Evolutionary conservation across 2,888 invertebrate genomes (phyloP), one percentile per base, ranked within the genome.

Genomic region (Agriopis leucophaearia): DNA sequence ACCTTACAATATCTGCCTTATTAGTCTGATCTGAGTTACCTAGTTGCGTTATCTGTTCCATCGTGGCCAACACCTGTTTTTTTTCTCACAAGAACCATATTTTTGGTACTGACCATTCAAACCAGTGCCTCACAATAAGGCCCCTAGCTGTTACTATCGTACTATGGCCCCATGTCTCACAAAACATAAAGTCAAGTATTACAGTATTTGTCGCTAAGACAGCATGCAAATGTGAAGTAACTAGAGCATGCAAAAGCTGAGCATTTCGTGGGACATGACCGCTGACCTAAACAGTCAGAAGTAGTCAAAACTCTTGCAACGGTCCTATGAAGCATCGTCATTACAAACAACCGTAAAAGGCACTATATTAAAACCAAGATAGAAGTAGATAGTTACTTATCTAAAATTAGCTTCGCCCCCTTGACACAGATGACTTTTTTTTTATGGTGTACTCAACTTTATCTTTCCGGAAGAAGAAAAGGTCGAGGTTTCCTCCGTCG

Each of bases 161-260:
- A 0, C 44, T 18, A 27, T 13, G n/a, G 45, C 8, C n/a, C 35
- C 45, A 57, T n/a, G 56, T 58, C 48, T 16, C 40, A 38, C 59
- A 50, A 18, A 42, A 40, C 12, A 8, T 12, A 44, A 16, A 47
- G 47, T n/a, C 55, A n/a, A 55, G 57, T 45, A 15, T 48, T 16
- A 38, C 58, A 47, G 38, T 48, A 10, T 58, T 38, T 58, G 59
- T 72, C 56, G 67, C 71, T 65, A 51, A 45, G 38, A 36, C 42
- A 36, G n/a, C n/a, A n/a, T n/a, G n/a, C n/a, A n/a, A 54, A 54
- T 61, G 52, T 62, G 52, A 1, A 16, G 18, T 50, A 59, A 59
- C 48, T 59, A 50, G 48, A 59, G 59, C 59, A 40, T 59, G 59
- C 50, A 13, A 40, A 59, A 59, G 40, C 50, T 59, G 59, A 40